Evolutionary conservation across 2,797 vertebrate genomes (phyloP), one percentile per base, ranked within the genome.

Genomic region (Pachyuromys duprasi): DNA sequence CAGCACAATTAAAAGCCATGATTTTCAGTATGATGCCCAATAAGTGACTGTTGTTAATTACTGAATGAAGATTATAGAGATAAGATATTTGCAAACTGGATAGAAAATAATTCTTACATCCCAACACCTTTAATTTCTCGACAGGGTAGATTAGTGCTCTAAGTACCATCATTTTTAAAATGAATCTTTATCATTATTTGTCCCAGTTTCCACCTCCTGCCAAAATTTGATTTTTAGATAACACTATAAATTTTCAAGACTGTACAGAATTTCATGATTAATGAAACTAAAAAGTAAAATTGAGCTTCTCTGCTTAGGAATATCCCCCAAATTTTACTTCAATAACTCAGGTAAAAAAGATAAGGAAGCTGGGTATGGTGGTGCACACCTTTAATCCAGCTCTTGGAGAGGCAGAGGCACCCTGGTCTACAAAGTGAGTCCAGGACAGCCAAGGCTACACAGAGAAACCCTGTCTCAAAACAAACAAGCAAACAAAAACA

Each of bases 341-440:
- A 95, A 62, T 74, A 74, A 86, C n/a, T 89, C 17, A 88, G 83
- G 2, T 78, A 79, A 76, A 86, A 91, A 82, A 70, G 8, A 49
- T 33, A 42, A 83, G 60, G 3, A 11, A 49, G 49, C 49, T 49
- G 9, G 49, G 49, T 8, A 11, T 49, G 49, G 49, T 11, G 49
- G 49, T 49, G 49, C 11, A 5, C 9, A 49, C 9, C 49, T 49
- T 49, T 49, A 49, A 49, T 49, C 8, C 49, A 49, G 49, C 49
- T 8, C 49, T 0, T 5, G 49, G 49, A 11, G 49, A 49, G 49
- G 11, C 49, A 49, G 49, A 49, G 49, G 49, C 49, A 49, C 49
- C 1, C 49, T 49, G 49, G 49, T 49, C 49, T 11, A 49, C 49
- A 49, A 49, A 11, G 49, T 49, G 49, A 49, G 49, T 49, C 49